Percentiles rank a stretch among this genome's conserved stretches.
These are phyloP conservation scores for Epinotia nisella DNA, from an alignment of 2,888 invertebrate genomes.

Conservation along the genomic window DNA sequence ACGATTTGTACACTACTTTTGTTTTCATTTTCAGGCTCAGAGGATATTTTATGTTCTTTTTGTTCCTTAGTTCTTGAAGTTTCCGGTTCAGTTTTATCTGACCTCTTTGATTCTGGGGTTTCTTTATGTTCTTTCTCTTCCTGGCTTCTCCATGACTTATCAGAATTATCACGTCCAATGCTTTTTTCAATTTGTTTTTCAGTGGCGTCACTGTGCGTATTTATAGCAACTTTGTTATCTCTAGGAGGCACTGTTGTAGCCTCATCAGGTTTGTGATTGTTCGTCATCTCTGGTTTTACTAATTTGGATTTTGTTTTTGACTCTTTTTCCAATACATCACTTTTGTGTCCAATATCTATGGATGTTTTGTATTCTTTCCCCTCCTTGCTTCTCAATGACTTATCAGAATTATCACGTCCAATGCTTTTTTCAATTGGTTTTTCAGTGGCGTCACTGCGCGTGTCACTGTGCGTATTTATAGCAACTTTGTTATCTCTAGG, in stretches of 20 bases:
- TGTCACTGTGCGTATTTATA: too few relatives aligned
- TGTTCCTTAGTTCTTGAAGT: not conserved
- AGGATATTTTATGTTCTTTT: not conserved
- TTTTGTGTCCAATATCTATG: not conserved
- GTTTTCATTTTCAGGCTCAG: not conserved
- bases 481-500: too few relatives aligned
- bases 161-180: not conserved
- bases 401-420: too few relatives aligned
- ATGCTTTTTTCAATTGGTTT: too few relatives aligned
- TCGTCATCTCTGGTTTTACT: not conserved
- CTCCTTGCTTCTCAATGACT: too few relatives aligned
- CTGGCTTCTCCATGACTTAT: slow-evolving; percentile 6
- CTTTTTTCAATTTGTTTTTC: slow-evolving; percentile 1
- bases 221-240: not conserved
- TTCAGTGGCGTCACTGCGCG: too few relatives aligned
- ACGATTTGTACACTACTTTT: not conserved
- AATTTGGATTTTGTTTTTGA: not conserved
- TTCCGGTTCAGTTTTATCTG: not conserved
- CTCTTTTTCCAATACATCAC: not conserved
- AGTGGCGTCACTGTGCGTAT: not conserved
- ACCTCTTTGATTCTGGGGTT: not conserved
- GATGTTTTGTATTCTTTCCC: too few relatives aligned
- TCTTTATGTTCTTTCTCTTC: not conserved
- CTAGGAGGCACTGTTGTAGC: not conserved
- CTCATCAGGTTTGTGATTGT: not conserved